Percentiles rank a stretch among this genome's conserved stretches.
Evolutionary conservation across 1,140 invertebrate genomes (phyloP).

Genomic region (Nephila pilipes): DNA sequence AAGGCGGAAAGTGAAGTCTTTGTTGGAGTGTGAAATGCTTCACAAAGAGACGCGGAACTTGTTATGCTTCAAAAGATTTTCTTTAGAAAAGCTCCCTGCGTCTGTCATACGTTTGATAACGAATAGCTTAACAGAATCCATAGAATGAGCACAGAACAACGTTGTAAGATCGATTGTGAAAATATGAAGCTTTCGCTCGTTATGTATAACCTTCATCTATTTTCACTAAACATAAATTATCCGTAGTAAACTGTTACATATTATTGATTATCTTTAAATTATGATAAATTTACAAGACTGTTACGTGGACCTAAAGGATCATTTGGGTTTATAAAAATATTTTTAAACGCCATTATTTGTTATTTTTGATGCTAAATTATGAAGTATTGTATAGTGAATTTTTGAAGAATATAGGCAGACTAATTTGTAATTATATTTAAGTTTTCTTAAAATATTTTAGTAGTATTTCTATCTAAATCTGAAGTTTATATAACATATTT

Average conservation of each 20-base stretch:
- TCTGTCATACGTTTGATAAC: neutral
- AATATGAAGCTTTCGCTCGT: neutral
- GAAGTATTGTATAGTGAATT: no score
- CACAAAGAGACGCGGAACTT: slow-evolving; percentile 9
- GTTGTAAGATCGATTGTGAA: neutral
- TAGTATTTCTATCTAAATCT: no score
- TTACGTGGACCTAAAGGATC: no score
- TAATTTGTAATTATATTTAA: no score
- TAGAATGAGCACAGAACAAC: neutral
- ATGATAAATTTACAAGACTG: no score
- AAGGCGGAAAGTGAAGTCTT: slow-evolving; percentile 48
- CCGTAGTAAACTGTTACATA: neutral
- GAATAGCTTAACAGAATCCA: slow-evolving; percentile 11
- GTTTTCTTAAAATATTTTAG: no score
- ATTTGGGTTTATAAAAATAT: no score
- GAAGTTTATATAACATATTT: no score
- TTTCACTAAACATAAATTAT: neutral
- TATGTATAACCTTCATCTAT: neutral
- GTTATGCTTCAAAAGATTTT: slow-evolving; percentile 45
- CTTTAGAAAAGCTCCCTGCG: neutral
- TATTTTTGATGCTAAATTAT: no score
- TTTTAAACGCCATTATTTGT: no score
- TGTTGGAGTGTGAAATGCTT: slow-evolving; percentile 43
- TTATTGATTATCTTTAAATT: neutral
- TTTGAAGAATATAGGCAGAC: no score